Evolutionary conservation across 37 sponge, comb jelly and placozoan species (phyloP).

Genomic region (Diacarnus erythraeanus): DNA sequence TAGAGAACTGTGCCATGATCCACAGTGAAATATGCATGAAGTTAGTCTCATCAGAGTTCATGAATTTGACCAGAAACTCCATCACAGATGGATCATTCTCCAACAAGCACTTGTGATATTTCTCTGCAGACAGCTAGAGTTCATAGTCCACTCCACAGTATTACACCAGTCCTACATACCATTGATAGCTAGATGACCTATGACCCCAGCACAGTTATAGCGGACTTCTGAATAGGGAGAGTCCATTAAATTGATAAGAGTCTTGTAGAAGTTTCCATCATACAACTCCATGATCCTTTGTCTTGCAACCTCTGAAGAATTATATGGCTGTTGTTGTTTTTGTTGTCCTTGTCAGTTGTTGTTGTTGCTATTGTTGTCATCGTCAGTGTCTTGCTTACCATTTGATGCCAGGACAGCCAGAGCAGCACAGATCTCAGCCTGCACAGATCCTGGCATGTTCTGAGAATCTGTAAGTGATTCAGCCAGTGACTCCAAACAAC

Average conservation of each 20-base stretch:
- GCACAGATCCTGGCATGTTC: slow-evolving; percentile 43
- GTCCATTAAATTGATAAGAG: slow-evolving; percentile 24
- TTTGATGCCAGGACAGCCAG: slow-evolving; percentile 65
- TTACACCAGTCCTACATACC: slow-evolving; percentile 20
- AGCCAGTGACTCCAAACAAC: slow-evolving; percentile 49
- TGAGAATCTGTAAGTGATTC: slow-evolving; percentile 28
- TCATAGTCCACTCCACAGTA: neutral
- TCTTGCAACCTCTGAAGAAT: slow-evolving; percentile 34
- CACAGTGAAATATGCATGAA: slow-evolving; percentile 61
- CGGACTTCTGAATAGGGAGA: slow-evolving; percentile 64
- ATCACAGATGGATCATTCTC: slow-evolving; percentile 37
- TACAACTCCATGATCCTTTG: slow-evolving; percentile 43
- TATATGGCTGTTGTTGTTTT: too few species aligned
- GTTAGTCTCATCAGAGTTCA: slow-evolving; percentile 30
- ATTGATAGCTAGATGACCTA: slow-evolving; percentile 68
- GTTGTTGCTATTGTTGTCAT: neutral
- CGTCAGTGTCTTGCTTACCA: slow-evolving; percentile 22
- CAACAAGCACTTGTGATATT: slow-evolving; percentile 37
- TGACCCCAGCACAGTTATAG: slow-evolving; percentile 77
- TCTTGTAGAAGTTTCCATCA: slow-evolving; percentile 49
- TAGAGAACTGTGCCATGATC: slow-evolving; percentile 60
- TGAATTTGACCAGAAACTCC: slow-evolving; percentile 21
- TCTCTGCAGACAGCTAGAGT: slow-evolving; percentile 3
- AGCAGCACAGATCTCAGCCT: slow-evolving; percentile 62
- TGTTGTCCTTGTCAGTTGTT: neutral